These are phyloP conservation scores for Pocillopora meandrina DNA, from an alignment of 92 coral and sea anemone species.

Conservation along the genomic window DNA sequence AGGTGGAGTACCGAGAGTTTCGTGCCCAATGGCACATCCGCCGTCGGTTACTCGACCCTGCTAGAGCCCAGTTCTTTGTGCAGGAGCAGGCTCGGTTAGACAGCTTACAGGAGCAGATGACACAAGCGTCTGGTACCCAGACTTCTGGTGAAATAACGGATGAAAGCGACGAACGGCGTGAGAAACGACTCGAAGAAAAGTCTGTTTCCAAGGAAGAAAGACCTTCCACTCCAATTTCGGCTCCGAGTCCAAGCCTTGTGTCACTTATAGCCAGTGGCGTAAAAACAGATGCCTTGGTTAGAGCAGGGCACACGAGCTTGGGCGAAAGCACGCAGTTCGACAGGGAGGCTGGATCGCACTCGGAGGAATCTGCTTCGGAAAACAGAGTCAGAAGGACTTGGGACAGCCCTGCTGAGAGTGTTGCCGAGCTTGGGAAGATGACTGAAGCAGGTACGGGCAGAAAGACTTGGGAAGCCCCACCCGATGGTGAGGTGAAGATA, in stretches of 20 bases:
- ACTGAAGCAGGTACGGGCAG: conserved; percentile 50
- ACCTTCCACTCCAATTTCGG: conserved; percentile 16
- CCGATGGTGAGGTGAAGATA: conserved; percentile 49
- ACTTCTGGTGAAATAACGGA: not conserved
- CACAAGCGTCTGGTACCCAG: conserved; percentile 22
- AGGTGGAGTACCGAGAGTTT: conserved; percentile 75
- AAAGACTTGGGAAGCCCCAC: conserved; percentile 71
- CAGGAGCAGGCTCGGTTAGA: conserved; percentile 75
- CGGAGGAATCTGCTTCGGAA: conserved; percentile 22
- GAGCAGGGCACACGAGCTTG: conserved; percentile 16
- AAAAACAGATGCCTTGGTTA: conserved; percentile 67
- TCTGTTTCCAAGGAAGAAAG: not conserved
- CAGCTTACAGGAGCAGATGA: conserved; percentile 16
- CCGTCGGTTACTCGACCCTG: conserved; percentile 70
- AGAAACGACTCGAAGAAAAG: not conserved
- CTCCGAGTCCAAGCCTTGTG: conserved; percentile 73
- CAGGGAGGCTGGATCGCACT: not conserved
- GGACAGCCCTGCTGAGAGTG: conserved; percentile 44
- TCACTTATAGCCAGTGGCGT: conserved; percentile 91
- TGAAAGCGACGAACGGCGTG: not conserved
- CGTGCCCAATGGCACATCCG: conserved; percentile 85
- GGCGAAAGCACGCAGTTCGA: not conserved
- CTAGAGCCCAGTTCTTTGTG: conserved; percentile 75
- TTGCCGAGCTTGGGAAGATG: conserved; percentile 32
- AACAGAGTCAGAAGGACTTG: conserved; percentile 58